Conservation (phyloP, 2,888 invertebrate species). For the Macropis europaea region DNA sequence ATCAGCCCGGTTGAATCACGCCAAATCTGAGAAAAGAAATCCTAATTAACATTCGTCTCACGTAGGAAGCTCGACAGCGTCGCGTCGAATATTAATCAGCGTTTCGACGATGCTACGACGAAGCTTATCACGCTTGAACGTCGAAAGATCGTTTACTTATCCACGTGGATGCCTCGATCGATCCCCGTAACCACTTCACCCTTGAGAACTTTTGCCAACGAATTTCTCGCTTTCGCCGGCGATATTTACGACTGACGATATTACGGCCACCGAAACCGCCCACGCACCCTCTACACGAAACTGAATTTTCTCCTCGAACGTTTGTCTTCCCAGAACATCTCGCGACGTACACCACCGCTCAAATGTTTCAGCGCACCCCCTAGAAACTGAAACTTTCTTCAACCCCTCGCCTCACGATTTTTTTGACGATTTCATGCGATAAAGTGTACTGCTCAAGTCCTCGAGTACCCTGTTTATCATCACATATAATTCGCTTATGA, state of each 20-base stretch:
- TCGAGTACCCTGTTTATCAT: no score
- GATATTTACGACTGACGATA: background rate
- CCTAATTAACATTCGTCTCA: background rate
- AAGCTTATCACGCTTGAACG: no score
- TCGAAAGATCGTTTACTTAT: constrained; percentile 3
- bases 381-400: no score
- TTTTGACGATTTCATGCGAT: no score
- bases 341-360: no score
- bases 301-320: constrained; percentile 5
- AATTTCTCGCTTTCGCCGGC: background rate
- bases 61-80: background rate
- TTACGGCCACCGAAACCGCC: background rate
- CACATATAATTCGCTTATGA: no score
- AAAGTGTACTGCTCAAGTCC: no score
- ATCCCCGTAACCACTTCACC: background rate
- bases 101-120: background rate
- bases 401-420: no score
- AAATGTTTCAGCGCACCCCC: no score
- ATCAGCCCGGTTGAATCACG: background rate
- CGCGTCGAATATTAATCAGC: background rate
- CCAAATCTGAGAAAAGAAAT: background rate
- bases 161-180: background rate
- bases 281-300: background rate
- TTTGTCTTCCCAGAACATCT: background rate
- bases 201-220: background rate